Evolutionary conservation across 2,113 vertebrate genomes (phyloP).

Genomic region (Empidonax traillii): DNA sequence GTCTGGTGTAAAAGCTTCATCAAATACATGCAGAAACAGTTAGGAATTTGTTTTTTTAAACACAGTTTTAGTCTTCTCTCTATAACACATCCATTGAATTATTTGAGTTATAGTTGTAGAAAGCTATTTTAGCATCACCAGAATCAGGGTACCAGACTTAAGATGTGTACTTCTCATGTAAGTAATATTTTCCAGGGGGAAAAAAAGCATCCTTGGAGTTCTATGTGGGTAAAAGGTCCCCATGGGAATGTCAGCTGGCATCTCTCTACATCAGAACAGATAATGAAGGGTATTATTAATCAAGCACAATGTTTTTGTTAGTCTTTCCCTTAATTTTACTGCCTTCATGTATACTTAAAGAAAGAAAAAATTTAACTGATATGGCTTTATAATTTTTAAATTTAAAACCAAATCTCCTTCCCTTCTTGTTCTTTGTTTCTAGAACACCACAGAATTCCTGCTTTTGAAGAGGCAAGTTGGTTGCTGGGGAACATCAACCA

Average conservation of each 20-base stretch:
- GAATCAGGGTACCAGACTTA: not conserved
- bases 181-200: not conserved
- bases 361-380: not conserved
- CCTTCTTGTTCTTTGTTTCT: conserved; percentile 40
- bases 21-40: not conserved
- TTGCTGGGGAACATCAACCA: conserved; percentile 97
- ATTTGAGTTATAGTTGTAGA: not conserved
- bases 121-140: not conserved
- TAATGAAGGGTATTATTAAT: not conserved
- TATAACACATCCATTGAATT: not conserved
- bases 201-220: not conserved
- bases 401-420: not conserved
- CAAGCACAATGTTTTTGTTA: not conserved
- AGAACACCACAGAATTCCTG: conserved; percentile 87
- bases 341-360: not conserved
- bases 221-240: not conserved
- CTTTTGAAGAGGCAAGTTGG: conserved; percentile 85
- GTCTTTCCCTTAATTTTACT: not conserved
- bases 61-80: not conserved
- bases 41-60: not conserved
- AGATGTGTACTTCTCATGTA: not conserved
- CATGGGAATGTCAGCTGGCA: not conserved
- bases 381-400: not conserved
- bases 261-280: not conserved
- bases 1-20: not conserved